Base-by-base conservation (phyloP, 2,888 invertebrate genomes). In the Notocelia uddmanniana region DNA sequence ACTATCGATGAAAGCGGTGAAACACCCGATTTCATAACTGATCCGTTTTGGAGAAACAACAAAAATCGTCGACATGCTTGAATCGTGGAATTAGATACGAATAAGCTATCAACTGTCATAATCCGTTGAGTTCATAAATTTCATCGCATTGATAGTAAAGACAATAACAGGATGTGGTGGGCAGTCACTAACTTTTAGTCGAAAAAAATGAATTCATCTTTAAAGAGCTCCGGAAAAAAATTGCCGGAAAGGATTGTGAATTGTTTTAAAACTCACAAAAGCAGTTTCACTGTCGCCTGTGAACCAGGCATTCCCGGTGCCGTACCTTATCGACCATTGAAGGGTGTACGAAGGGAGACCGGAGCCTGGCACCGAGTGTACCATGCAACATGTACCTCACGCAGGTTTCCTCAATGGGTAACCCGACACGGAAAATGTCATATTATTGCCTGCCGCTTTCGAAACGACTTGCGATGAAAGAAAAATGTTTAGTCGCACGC, bases 301-400 rank as follows among this genome's bases (percentile, higher is more conserved):
- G 72, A 37, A 48, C 55, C 68, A 18, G 48, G 55, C 82, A 81
- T 76, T 77, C 74, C 76, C 76, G 62, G 73, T 76, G 71, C 69
- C 74, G 74, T 77, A 78, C 62, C 60, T 81, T 88, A 90, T 89
- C 87, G 87, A 90, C 84, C 86, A 84, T 78, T 78, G 76, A 68
- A 66, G 78, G 76, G 77, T 77, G 81, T 82, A 81, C 78, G 80
- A 79, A 86, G 87, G 88, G 86, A 81, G 79, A 81, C 69, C 85
- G 89, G 92, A 87, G 90, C 88, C 93, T 89, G 93, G 93, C 83
- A 89, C 90, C 83, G 87, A 84, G 77, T 82, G 87, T 80, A 80
- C 85, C 85, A 77, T 81, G 84, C 83, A 80, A 85, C 80, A 80
- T 81, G 81, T 87, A 84, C 82, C 82, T 87, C 90, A 89, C 90